These are phyloP conservation scores for Melanostoma scalare DNA, from an alignment of 2,888 invertebrate species.

Conservation along the genomic window DNA sequence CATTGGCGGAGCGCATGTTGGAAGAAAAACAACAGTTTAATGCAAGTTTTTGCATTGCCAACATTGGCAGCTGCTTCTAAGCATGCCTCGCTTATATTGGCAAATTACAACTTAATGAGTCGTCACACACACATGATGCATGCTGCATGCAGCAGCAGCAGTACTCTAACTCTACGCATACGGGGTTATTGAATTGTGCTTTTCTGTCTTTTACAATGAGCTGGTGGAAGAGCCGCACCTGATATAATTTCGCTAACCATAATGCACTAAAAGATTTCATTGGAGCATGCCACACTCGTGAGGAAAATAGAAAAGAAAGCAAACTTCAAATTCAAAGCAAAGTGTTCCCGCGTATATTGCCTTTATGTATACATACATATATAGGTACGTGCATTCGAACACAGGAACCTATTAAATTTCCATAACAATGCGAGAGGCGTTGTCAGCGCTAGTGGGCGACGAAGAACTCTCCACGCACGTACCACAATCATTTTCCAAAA, in stretches of 20 bases:
- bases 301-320: slow-evolving; percentile 38
- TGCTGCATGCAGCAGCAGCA: slow-evolving; percentile 38
- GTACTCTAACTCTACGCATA: not conserved
- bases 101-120: slow-evolving; percentile 69
- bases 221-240: slow-evolving; percentile 27
- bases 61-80: slow-evolving; percentile 29
- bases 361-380: slow-evolving; percentile 7
- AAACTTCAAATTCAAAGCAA: slow-evolving; percentile 47
- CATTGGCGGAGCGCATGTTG: slow-evolving; percentile 17
- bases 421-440: slow-evolving; percentile 60
- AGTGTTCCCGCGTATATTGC: slow-evolving; percentile 9
- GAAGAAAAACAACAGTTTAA: slow-evolving; percentile 64
- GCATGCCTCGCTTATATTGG: slow-evolving; percentile 8
- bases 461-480: slow-evolving; percentile 19
- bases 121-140: slow-evolving; percentile 64
- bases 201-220: slow-evolving; percentile 42
- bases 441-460: slow-evolving; percentile 7
- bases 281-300: slow-evolving; percentile 9
- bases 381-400: slow-evolving; percentile 12
- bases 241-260: slow-evolving; percentile 55
- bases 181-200: slow-evolving; percentile 63
- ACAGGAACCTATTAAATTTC: slow-evolving; percentile 68
- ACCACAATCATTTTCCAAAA: slow-evolving; percentile 11
- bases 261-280: slow-evolving; percentile 26
- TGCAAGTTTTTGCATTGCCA: slow-evolving; percentile 45